Conservation (phyloP, 2,888 invertebrate genomes). For the Colostygia pectinataria region DNA sequence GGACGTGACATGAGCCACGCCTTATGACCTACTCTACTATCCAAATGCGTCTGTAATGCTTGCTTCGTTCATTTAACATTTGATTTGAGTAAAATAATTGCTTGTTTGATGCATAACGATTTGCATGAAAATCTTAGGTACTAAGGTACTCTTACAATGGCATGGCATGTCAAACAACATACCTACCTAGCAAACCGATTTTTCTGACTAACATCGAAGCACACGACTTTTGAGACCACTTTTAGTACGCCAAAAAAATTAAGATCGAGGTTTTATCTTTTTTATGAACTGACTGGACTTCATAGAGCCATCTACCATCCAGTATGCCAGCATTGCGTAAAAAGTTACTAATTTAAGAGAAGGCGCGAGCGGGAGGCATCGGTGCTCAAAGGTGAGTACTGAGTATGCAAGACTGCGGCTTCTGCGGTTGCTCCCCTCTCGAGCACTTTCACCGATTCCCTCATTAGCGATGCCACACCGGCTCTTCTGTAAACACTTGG, state of each 20-base stretch:
- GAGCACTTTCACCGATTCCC: conserved; percentile 66
- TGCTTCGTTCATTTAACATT: conserved; percentile 30
- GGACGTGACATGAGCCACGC: conserved; percentile 35
- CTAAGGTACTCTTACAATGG: too few relatives aligned
- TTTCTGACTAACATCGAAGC: too few relatives aligned
- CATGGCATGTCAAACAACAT: too few relatives aligned
- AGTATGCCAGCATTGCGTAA: background rate
- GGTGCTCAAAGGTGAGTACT: conserved; percentile 38
- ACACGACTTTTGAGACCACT: too few relatives aligned
- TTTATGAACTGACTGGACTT: too few relatives aligned
- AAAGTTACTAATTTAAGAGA: conserved; percentile 42
- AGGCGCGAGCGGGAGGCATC: conserved; percentile 34
- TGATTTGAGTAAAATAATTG: background rate
- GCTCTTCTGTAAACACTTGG: conserved; percentile 69
- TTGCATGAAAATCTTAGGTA: background rate
- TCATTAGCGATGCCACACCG: conserved; percentile 72
- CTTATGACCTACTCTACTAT: conserved; percentile 34
- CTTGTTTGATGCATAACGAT: background rate
- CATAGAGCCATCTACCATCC: too few relatives aligned
- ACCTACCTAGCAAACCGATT: too few relatives aligned
- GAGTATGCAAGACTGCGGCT: conserved; percentile 42
- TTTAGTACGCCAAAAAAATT: too few relatives aligned
- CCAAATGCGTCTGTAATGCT: conserved; percentile 28
- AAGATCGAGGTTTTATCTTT: too few relatives aligned
- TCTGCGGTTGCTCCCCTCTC: conserved; percentile 52